Base-by-base conservation (phyloP, 53 echinoderm and acorn worm genomes). In the Hippasteria phrygiana region DNA sequence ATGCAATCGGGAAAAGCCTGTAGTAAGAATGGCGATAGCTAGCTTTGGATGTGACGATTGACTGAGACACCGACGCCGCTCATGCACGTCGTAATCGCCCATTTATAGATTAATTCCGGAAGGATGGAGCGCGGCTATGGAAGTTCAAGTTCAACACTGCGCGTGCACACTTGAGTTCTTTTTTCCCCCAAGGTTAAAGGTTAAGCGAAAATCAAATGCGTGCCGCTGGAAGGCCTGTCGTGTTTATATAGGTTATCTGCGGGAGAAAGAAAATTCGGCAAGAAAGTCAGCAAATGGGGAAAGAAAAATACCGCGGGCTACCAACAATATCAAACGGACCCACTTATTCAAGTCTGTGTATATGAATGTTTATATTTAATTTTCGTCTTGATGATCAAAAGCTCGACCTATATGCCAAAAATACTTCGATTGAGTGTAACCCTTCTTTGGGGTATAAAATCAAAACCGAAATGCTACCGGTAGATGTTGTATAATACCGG, bases 101-200 rank as follows among this genome's bases (percentile, higher is more conserved):
- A 76, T 50, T 76, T 53, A 76, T 13, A 11, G 27, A 76, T 76
- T 31, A 48, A 47, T 76, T 50, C 28, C 76, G 29, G 35, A 29
- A 43, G 28, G 50, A 18, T 50, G 36, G 76, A 76, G 50, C 76
- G 32, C 34, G 29, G 51, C 50, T 76, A 50, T 48, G 10, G 16
- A 12, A 16, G 76, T 76, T 76, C 76, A 76, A 76, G 76, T 76
- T 76, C 76, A 59, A 0, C n/a, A 59, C 26, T 59, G 59, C 59
- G 59, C 59, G 24, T 59, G 59, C 59, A 3, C 59, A 7, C 26
- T 59, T 59, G n/a, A 12, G n/a, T 24, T 59, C 59, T 59, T 59
- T 6, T 8, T 2, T 2, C 2, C 51, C 12, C 9, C 51, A 24
- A 59, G 59, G 59, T 59, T 18, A 59, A 17, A 59, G 59, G 0